Base-by-base conservation (phyloP, 2,888 invertebrate genomes). In the Bembecia ichneumoniformis region DNA sequence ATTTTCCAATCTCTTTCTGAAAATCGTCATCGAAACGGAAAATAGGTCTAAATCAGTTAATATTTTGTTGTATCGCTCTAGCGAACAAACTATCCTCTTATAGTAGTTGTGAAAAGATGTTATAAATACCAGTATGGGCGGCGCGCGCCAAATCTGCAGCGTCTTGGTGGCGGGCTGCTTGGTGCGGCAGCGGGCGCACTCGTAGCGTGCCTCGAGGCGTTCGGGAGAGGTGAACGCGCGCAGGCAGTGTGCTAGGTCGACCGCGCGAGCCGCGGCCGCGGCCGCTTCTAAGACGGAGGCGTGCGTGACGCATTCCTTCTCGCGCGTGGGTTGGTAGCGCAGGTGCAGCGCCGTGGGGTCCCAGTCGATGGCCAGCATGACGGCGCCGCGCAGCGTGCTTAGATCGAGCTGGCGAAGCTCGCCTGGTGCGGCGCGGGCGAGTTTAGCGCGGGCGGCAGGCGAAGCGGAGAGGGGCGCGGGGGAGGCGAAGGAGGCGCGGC, bases 311-410 rank as follows among this genome's bases (percentile, higher is more conserved):
- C 91, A 93, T 53, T 92, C 89, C 93, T 90, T 89, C 76, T 95
- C 95, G 61, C 92, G 81, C 1, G 93, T 91, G 62, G 91, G 90
- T 80, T 95, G 94, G 82, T 96, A 97, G 40, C 96, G 90, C 62
- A 97, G 90, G 82, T 97, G 97, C 61, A 97, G 87, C 46, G 97
- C 96, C 0, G 96, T 96, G 53, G 96, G 96, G 78, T 97, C 96
- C 97, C 97, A 97, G 87, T 97, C 97, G 55, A 97, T 93, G 55
- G 96, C 96, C 57, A 97, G 74, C 73, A 76, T 52, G 47, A 72
- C 55, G 52, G 61, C 59, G 51, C 55, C 13, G 59, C 67, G 59
- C 40, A 40, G 13, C 1, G 14, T 10, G 40, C 53, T 49, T 56
- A 63, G 55, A 43, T 61, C 59, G 40, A 68, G 54, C 14, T 60